These are phyloP conservation scores for Parazoanthus swiftii DNA, from an alignment of 92 coral and sea anemone genomes.

Conservation along the genomic window DNA sequence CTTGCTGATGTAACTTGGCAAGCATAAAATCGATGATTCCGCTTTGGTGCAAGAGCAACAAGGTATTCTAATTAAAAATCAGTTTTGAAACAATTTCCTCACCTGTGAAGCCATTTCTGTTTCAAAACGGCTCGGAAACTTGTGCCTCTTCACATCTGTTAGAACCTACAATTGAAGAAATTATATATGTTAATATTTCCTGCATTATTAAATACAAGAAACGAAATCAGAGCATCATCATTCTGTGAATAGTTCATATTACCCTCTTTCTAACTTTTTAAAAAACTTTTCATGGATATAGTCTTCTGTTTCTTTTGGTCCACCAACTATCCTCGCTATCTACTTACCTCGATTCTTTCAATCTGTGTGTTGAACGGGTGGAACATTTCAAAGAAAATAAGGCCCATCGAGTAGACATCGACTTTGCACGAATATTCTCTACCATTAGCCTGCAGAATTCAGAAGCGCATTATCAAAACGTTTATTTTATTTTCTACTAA, in stretches of 20 bases:
- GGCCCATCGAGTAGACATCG: conserved; percentile 93
- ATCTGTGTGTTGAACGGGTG: conserved; percentile 90
- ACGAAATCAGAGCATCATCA: not conserved
- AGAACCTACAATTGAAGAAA: conserved; percentile 64
- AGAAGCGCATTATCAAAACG: not conserved
- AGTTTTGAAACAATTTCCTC: not conserved
- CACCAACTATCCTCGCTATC: not conserved
- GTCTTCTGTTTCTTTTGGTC: too few relatives aligned
- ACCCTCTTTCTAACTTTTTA: too few relatives aligned
- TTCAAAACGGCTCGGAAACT: conserved; percentile 62
- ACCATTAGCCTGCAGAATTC: conserved; percentile 63
- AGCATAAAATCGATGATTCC: too few relatives aligned
- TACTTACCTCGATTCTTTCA: conserved; percentile 86
- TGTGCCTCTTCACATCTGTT: conserved; percentile 73
- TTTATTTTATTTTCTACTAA: too few relatives aligned
- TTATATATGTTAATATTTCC: not conserved
- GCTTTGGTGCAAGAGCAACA: too few relatives aligned
- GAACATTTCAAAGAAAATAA: conserved; percentile 92
- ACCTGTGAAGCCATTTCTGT: conserved; percentile 91
- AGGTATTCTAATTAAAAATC: not conserved
- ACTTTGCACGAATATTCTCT: conserved; percentile 85
- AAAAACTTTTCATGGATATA: too few relatives aligned
- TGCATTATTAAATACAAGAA: not conserved
- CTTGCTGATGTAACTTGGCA: too few relatives aligned
- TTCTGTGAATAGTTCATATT: too few relatives aligned